phyloP scores from a whole-genome alignment of 35 echinoderm and acorn worm genomes.

The Ophiothrix spiculata region DNA sequence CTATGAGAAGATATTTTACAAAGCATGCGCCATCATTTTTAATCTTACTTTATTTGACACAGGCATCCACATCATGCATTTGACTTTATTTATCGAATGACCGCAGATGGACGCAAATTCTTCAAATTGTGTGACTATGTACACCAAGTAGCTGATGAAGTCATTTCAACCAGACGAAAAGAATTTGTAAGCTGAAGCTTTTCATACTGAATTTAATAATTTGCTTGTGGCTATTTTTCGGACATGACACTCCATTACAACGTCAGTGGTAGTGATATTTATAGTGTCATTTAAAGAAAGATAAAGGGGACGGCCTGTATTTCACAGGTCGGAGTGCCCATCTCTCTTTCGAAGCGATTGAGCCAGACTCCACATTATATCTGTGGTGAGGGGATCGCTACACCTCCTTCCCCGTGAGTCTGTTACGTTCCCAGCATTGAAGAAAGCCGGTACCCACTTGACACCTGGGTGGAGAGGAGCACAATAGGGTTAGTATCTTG shows the following conservation, averaged over 20 bases:
- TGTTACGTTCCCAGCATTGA: no score
- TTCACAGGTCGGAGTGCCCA: background rate
- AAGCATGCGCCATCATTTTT: background rate
- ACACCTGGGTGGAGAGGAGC: no score
- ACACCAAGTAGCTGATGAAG: background rate
- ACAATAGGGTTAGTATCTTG: no score
- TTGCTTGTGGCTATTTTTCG: background rate
- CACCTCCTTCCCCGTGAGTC: no score
- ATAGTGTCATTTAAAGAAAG: background rate
- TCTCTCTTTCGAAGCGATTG: background rate
- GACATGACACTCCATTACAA: background rate
- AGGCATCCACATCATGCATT: background rate
- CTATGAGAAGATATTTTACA: background rate
- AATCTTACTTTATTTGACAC: background rate
- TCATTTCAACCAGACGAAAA: background rate
- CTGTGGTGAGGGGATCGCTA: no score
- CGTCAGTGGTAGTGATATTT: background rate
- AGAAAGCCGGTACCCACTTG: no score
- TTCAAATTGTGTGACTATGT: background rate
- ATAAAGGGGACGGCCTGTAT: background rate
- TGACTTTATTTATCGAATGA: background rate
- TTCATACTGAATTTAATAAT: background rate
- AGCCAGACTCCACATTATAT: no score
- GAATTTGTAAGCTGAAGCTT: background rate
- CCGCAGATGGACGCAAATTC: background rate